These are phyloP conservation scores for Mormyrops attenuatus DNA, from an alignment of 2,797 vertebrate species.

Conservation along the genomic window DNA sequence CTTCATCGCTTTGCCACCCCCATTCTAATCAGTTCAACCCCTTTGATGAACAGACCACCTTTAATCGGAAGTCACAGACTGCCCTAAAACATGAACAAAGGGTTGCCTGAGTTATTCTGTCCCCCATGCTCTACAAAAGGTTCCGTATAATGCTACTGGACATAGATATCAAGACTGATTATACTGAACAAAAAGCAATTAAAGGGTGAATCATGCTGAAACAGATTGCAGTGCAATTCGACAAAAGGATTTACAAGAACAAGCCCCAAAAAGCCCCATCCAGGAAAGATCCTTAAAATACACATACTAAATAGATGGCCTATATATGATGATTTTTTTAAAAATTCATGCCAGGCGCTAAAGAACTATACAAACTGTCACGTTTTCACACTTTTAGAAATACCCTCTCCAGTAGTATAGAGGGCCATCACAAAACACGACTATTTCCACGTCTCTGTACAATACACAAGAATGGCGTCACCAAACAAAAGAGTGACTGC, in stretches of 20 bases:
- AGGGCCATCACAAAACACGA: neutral
- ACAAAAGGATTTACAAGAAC: neutral
- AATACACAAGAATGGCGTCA: neutral
- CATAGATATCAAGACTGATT: slow-evolving; percentile 5
- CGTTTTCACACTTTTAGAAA: neutral
- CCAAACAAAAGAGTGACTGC: neutral
- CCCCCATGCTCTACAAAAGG: neutral
- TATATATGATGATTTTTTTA: neutral
- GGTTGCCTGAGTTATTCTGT: neutral
- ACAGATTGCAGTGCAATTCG: neutral
- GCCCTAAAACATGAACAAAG: neutral
- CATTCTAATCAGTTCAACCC: neutral
- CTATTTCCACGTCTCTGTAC: neutral
- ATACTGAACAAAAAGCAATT: neutral
- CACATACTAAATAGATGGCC: neutral
- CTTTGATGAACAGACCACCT: neutral
- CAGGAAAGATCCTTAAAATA: neutral
- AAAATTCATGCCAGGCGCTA: neutral
- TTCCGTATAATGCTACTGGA: neutral
- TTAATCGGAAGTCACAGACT: neutral
- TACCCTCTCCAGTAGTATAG: neutral
- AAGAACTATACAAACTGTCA: neutral
- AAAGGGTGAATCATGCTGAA: slow-evolving; percentile 1
- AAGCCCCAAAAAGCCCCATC: neutral
- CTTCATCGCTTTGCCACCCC: slow-evolving; percentile 6